Conservation (phyloP, 2,888 invertebrate species). For the Meiosimyza decipiens region DNA sequence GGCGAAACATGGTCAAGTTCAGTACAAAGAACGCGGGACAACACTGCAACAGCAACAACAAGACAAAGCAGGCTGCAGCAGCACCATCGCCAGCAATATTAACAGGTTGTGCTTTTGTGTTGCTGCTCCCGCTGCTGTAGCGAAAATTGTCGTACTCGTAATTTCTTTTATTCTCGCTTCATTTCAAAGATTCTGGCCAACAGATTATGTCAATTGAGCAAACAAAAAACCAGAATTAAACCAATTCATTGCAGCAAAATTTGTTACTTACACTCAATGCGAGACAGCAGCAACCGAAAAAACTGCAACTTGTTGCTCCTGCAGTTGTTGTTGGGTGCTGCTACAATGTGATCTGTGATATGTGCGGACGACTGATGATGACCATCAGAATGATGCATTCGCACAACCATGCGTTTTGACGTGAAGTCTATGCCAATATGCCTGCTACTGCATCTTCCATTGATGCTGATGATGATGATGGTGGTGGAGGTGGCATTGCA, state of each 20-base stretch:
- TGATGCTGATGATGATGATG: background rate
- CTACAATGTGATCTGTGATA: constrained; percentile 55
- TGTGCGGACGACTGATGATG: constrained; percentile 62
- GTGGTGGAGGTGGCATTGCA: background rate
- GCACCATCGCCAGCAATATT: constrained; percentile 27
- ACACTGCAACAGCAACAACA: constrained; percentile 35
- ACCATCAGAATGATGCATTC: constrained; percentile 65
- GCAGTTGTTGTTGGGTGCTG: constrained; percentile 35
- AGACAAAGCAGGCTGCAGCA: constrained; percentile 24
- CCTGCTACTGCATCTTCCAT: constrained; percentile 41
- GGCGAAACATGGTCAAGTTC: constrained; percentile 62
- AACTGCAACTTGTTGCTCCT: background rate
- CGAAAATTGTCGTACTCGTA: constrained; percentile 1
- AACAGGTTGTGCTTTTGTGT: background rate
- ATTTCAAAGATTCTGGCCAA: constrained; percentile 15
- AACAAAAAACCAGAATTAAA: constrained; percentile 20
- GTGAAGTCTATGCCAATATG: constrained; percentile 57
- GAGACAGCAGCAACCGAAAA: constrained; percentile 1
- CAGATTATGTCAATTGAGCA: constrained; percentile 23
- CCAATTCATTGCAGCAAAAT: constrained; percentile 20
- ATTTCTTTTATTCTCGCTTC: constrained; percentile 21
- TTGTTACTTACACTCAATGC: constrained; percentile 19
- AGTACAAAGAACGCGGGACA: constrained; percentile 44
- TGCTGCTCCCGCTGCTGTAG: background rate
- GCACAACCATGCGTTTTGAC: constrained; percentile 63